Evolutionary conservation across 1,140 invertebrate species (phyloP).

Genomic region (Anagrus nilaparvatae): DNA sequence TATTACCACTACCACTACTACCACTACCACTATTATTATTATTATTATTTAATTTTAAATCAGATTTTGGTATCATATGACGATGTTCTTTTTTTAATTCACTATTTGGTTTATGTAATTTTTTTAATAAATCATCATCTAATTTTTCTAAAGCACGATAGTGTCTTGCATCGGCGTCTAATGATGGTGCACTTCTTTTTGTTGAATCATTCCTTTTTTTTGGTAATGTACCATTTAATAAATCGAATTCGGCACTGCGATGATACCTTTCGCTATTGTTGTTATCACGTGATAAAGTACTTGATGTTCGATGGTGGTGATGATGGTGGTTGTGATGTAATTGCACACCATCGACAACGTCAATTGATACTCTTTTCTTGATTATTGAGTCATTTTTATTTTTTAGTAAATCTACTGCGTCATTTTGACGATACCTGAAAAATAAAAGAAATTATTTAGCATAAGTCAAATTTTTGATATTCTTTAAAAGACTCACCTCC

Average conservation of each 20-base stretch:
- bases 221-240: constrained; percentile 31
- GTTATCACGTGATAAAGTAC: constrained; percentile 15
- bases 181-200: constrained; percentile 20
- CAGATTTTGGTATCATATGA: constrained; percentile 12
- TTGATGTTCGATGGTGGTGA: constrained; percentile 11
- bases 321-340: constrained; percentile 8
- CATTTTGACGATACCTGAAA: constrained; percentile 11
- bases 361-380: no score
- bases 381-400: no score
- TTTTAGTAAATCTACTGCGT: no score
- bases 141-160: constrained; percentile 18
- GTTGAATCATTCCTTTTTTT: constrained; percentile 27
- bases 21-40: no score
- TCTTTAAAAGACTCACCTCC: constrained; percentile 27
- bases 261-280: constrained; percentile 31
- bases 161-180: constrained; percentile 9
- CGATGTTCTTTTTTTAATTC: constrained; percentile 30
- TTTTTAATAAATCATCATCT: constrained; percentile 25
- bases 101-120: constrained; percentile 34
- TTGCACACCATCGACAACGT: no score
- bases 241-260: constrained; percentile 29
- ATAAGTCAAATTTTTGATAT: neutral
- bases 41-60: no score
- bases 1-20: no score
- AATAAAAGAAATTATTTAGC: constrained; percentile 2